Conservation (phyloP, 2,888 invertebrate species). For the Caprella mutica region DNA sequence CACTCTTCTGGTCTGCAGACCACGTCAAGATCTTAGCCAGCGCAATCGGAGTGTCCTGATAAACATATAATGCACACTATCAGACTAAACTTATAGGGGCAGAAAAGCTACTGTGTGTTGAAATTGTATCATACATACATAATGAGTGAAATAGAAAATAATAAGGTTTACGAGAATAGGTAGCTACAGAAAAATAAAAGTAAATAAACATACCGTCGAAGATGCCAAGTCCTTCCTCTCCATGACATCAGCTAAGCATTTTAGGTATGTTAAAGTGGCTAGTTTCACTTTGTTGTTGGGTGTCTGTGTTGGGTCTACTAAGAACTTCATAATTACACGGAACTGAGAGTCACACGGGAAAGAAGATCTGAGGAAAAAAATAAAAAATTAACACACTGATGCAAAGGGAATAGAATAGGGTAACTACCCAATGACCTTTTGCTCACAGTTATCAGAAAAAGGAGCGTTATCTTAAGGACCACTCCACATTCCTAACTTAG, state of each 20-base stretch:
- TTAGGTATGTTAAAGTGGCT: constrained; percentile 44
- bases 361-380: constrained; percentile 44
- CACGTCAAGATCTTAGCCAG: constrained; percentile 60
- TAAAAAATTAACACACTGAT: constrained; percentile 2
- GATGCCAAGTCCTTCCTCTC: constrained; percentile 27
- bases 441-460: no score
- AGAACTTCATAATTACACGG: constrained; percentile 54
- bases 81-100: no score
- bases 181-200: no score
- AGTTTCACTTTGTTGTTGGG: constrained; percentile 58
- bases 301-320: constrained; percentile 84
- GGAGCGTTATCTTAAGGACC: no score
- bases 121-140: no score
- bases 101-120: no score
- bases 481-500: no score
- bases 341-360: constrained; percentile 53
- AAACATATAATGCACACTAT: not conserved
- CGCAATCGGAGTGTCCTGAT: constrained; percentile 46
- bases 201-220: no score
- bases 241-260: constrained; percentile 33
- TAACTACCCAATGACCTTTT: not conserved
- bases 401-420: not conserved
- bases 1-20: constrained; percentile 58
- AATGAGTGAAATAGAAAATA: no score
- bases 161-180: not conserved